phyloP scores from a whole-genome alignment of 1,140 invertebrate species.

The Drosophila bifasciata region DNA sequence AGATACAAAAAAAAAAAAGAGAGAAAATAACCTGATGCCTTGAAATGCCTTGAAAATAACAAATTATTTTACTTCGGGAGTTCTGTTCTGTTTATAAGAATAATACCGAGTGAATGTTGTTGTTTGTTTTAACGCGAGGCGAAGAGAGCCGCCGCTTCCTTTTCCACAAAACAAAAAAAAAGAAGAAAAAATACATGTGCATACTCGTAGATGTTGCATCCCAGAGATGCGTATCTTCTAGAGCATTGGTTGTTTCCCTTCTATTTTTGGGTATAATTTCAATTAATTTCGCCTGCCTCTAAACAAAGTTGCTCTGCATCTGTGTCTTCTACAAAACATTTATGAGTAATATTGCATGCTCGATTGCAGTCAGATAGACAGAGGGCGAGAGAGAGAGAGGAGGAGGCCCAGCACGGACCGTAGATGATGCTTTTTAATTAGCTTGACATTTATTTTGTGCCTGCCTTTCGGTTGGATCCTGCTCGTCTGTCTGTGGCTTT shows the following conservation, averaged over 20 bases:
- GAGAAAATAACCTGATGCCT: slow-evolving; percentile 36
- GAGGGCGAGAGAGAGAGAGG: not conserved
- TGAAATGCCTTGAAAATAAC: slow-evolving; percentile 57
- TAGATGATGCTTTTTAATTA: slow-evolving; percentile 70
- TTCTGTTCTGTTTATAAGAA: slow-evolving; percentile 75
- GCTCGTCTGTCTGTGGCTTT: slow-evolving; percentile 43
- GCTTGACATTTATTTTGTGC: slow-evolving; percentile 69
- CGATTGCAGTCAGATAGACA: slow-evolving; percentile 19
- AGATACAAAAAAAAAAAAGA: slow-evolving; percentile 37
- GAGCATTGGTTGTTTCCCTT: slow-evolving; percentile 12
- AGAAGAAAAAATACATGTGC: slow-evolving; percentile 24
- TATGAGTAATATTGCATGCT: slow-evolving; percentile 70
- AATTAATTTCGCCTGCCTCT: slow-evolving; percentile 59
- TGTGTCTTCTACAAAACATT: slow-evolving; percentile 31
- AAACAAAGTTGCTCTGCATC: slow-evolving; percentile 40
- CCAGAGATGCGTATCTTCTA: slow-evolving; percentile 71
- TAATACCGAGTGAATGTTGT: slow-evolving; percentile 65
- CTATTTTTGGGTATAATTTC: slow-evolving; percentile 72
- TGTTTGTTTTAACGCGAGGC: slow-evolving; percentile 75
- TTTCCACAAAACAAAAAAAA: slow-evolving; percentile 26
- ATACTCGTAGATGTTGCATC: slow-evolving; percentile 30
- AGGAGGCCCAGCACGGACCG: not conserved
- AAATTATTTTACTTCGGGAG: slow-evolving; percentile 65
- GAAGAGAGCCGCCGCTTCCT: slow-evolving; percentile 52
- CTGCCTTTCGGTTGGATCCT: slow-evolving; percentile 34